Percentiles rank a stretch among this genome's conserved stretches.
Conservation (phyloP, 2,888 invertebrate genomes). For the Lasioglossum vierecki region DNA sequence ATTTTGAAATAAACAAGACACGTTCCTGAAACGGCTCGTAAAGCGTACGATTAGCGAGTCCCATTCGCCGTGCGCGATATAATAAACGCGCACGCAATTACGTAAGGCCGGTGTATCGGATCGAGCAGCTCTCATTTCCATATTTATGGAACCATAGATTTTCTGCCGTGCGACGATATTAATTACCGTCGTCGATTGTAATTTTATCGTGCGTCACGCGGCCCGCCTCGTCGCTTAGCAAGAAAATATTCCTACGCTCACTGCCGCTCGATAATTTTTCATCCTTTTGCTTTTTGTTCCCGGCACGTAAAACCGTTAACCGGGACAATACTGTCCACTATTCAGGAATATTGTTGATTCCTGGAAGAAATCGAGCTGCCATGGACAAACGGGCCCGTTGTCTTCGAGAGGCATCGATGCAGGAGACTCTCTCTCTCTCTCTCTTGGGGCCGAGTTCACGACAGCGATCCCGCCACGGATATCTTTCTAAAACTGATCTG, state of each 20-base stretch:
- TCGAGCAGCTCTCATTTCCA: constrained; percentile 29
- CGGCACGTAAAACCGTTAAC: neutral
- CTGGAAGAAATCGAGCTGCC: constrained; percentile 30
- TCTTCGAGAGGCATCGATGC: constrained; percentile 42
- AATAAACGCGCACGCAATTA: constrained; percentile 29
- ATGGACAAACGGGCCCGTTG: constrained; percentile 48
- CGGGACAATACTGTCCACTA: constrained; percentile 32
- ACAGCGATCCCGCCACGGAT: constrained; percentile 46
- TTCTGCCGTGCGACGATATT: constrained; percentile 15
- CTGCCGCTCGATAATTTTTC: neutral
- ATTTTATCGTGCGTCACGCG: constrained; percentile 11
- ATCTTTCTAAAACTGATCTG: constrained; percentile 63
- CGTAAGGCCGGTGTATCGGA: constrained; percentile 22
- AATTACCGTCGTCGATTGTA: constrained; percentile 11
- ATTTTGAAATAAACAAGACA: neutral
- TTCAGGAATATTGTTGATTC: constrained; percentile 46
- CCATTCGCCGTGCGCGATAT: neutral
- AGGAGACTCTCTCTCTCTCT: neutral
- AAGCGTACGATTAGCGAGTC: constrained; percentile 13
- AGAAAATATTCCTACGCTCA: neutral
- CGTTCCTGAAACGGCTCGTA: neutral
- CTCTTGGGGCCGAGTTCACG: neutral
- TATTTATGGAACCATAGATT: constrained; percentile 16
- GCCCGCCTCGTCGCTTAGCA: neutral
- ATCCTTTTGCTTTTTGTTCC: neutral